Base-by-base conservation (phyloP, 2,797 vertebrate species). In the Euphonia xanthogaster region DNA sequence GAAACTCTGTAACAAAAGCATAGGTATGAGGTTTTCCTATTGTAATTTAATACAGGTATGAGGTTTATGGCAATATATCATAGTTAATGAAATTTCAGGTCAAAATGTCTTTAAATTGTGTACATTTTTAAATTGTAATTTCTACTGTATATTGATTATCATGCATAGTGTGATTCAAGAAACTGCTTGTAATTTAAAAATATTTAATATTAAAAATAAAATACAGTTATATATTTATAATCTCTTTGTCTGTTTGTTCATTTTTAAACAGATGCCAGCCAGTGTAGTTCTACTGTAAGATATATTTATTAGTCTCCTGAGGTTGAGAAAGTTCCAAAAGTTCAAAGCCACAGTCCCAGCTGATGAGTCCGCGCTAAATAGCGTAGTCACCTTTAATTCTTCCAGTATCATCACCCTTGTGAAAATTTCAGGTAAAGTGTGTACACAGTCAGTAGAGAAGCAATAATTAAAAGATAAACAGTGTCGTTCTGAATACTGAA, bases 171-270 rank as follows among this genome's bases (percentile, higher is more conserved):
- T 99, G 98, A 99, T 98, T 99, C 98, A 98, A 99, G 98, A 98
- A 99, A 98, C 98, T 99, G 99, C 99, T 99, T 99, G 99, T 99
- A 99, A 99, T 98, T 98, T 98, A 98, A 98, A 99, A 98, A 98
- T 98, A 99, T 99, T 99, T 99, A 99, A 99, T 99, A 99, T 99
- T 98, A 98, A 97, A 99, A 99, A 99, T 99, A 99, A 99, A 99
- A 98, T 97, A 98, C 97, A 97, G 97, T 97, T 98, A 98, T 98
- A 98, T 98, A 98, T 98, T 98, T 98, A 98, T 98, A 98, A 98
- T 94, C 89, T 91, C 93, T 53, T 94, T 94, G 93, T 97, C 82
- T 91, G n/a, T 95, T 75, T 86, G 67, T 96, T 97, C 84, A 42
- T 97, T 96, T 93, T 96, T 92, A 91, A 92, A 88, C 94, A 93